Evolutionary conservation across 2,113 vertebrate species (phyloP).

Genomic region (Ammodytes dubius): DNA sequence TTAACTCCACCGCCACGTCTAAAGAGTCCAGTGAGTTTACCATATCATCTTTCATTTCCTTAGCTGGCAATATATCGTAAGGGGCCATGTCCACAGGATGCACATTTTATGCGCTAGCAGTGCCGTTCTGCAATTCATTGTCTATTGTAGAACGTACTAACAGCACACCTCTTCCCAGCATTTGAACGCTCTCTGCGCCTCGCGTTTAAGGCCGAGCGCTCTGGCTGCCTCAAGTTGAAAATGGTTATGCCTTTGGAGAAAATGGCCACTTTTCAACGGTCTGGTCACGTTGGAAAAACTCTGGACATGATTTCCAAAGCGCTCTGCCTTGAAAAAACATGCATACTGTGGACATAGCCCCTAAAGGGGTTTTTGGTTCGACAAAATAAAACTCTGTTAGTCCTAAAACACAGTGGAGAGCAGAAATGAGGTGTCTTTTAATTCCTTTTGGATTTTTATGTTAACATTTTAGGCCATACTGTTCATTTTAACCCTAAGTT

Average conservation of each 20-base stretch:
- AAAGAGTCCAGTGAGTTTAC: conserved; percentile 74
- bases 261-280: no score
- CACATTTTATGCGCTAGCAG: no score
- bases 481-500: background rate
- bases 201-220: no score
- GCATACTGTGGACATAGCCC: no score
- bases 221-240: background rate
- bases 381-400: background rate
- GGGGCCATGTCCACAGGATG: no score
- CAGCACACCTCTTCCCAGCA: no score
- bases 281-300: no score
- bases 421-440: background rate
- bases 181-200: no score
- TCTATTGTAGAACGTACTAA: no score
- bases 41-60: background rate
- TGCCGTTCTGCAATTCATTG: no score
- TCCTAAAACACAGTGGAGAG: background rate
- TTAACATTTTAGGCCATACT: background rate
- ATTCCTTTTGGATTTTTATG: background rate
- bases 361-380: conserved; percentile 7
- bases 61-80: background rate
- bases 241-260: background rate
- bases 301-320: no score
- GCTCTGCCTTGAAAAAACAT: no score
- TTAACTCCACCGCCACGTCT: conserved; percentile 55